Conservation (phyloP, 2,113 vertebrate species). For the Neomonachus schauinslandi region DNA sequence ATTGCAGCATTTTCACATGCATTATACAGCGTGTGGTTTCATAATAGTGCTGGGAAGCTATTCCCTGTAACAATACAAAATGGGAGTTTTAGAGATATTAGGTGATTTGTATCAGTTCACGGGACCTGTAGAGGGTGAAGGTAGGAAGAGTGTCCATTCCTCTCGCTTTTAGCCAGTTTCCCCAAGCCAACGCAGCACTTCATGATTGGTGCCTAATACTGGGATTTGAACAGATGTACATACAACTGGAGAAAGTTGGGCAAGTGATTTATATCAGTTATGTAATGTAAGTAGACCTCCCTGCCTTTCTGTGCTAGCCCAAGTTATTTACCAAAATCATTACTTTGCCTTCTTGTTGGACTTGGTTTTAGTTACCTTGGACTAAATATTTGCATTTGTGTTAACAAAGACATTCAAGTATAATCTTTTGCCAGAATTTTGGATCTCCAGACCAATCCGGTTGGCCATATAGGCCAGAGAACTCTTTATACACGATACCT, state of each 20-base stretch:
- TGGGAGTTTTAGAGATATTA: neutral
- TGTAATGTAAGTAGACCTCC: neutral
- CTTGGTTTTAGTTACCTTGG: neutral
- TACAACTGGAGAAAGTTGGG: fast-evolving
- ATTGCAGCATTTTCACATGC: neutral
- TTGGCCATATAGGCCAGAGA: too few relatives aligned
- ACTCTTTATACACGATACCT: neutral
- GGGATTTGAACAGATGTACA: fast-evolving
- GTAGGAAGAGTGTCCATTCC: fast-evolving
- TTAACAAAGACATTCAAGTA: neutral
- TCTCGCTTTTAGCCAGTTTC: neutral
- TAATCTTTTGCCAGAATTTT: neutral
- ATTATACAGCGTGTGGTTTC: neutral
- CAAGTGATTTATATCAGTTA: neutral
- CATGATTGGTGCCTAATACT: fast-evolving
- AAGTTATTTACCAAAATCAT: neutral
- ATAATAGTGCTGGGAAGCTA: neutral
- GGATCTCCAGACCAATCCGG: neutral
- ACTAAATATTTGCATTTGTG: neutral
- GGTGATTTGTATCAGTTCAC: neutral
- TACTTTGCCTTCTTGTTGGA: neutral
- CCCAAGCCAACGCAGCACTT: neutral
- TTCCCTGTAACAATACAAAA: neutral
- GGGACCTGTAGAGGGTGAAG: neutral
- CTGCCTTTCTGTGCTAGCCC: neutral